Conservation (phyloP, 2,797 vertebrate species). For the Trachops cirrhosus region DNA sequence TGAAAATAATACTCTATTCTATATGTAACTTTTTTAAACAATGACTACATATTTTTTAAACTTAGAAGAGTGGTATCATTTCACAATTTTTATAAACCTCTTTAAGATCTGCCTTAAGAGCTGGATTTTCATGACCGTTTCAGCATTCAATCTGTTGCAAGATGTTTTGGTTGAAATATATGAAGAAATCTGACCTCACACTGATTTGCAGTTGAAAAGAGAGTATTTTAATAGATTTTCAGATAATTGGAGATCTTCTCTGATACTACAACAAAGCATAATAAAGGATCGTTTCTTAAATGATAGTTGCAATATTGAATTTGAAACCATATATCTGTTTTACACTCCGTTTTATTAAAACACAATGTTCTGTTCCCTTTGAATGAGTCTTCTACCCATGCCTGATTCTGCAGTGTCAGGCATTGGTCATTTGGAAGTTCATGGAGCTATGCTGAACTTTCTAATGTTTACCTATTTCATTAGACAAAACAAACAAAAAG, state of each 20-base stretch:
- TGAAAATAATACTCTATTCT: background rate
- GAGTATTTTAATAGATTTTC: slow-evolving; percentile 1
- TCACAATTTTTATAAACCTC: background rate
- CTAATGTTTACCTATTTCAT: background rate
- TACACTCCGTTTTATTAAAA: slow-evolving; percentile 25
- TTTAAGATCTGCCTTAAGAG: background rate
- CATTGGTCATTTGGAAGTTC: background rate
- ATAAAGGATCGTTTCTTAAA: background rate
- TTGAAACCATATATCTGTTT: background rate
- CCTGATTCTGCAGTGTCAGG: background rate
- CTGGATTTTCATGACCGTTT: background rate
- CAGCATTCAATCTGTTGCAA: background rate
- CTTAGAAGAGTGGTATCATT: background rate
- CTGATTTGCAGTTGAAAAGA: slow-evolving; percentile 30
- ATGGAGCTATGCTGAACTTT: background rate
- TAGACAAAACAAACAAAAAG: background rate
- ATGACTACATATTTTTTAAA: background rate
- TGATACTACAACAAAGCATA: background rate
- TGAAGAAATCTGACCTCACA: background rate
- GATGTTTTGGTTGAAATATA: background rate
- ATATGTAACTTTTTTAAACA: background rate
- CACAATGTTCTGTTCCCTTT: background rate
- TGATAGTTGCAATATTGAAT: background rate
- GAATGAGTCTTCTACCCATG: background rate
- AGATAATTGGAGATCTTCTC: background rate